phyloP scores from a whole-genome alignment of 2,888 invertebrate genomes.

The Drosophila leonis region DNA sequence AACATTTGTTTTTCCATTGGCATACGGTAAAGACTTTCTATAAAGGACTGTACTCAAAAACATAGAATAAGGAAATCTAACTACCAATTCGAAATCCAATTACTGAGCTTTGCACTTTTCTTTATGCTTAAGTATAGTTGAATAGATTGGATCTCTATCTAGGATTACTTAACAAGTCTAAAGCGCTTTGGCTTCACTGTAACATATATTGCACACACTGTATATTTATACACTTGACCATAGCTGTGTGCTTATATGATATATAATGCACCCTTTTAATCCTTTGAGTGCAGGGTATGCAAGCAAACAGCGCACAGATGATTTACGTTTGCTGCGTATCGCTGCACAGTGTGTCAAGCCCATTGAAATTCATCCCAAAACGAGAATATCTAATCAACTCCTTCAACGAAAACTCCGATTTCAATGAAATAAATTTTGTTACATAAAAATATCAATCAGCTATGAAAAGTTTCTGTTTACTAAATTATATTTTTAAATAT shows the following conservation, averaged over 20 bases:
- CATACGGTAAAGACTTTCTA: background rate
- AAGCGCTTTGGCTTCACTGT: background rate
- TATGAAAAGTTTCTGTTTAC: background rate
- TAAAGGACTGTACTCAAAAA: background rate
- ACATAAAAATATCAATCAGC: background rate
- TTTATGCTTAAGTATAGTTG: background rate
- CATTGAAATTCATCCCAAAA: background rate
- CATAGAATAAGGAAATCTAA: too few relatives aligned
- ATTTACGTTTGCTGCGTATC: conserved; percentile 8
- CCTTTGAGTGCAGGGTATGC: conserved; percentile 30
- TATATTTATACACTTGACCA: background rate
- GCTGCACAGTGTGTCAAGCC: conserved; percentile 23
- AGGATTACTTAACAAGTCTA: background rate
- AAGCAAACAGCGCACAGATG: conserved; percentile 27
- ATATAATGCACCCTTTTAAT: conserved; percentile 19
- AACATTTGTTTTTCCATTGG: background rate
- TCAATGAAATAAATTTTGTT: background rate
- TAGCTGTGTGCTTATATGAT: background rate
- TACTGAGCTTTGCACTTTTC: background rate
- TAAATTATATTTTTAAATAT: background rate
- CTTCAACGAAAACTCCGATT: background rate
- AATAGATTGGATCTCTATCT: background rate
- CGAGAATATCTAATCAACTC: background rate
- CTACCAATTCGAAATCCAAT: background rate
- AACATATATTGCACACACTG: background rate